Conservation (phyloP, 2,797 vertebrate genomes). For the Danio choprae region DNA sequence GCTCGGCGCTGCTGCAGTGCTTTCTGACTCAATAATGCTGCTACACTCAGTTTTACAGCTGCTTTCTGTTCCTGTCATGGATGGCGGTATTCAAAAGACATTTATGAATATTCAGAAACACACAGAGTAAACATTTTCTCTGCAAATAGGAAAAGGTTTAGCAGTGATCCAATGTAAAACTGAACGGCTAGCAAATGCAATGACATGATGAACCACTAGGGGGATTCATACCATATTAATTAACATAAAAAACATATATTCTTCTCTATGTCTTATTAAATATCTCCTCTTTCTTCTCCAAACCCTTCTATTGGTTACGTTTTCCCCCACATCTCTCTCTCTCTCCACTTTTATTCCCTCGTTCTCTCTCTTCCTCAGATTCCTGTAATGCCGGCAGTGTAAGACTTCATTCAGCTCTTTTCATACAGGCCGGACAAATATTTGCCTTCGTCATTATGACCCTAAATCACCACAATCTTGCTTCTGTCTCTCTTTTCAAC, state of each 20-base stretch:
- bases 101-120: conserved; percentile 40
- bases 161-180: not conserved
- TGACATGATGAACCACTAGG: conserved; percentile 11
- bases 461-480: conserved; percentile 65
- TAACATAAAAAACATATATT: conserved; percentile 1
- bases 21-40: not conserved
- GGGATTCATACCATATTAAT: conserved; percentile 25
- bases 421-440: conserved; percentile 79
- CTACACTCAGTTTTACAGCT: conserved; percentile 2
- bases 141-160: conserved; percentile 28
- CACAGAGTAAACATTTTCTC: conserved; percentile 32
- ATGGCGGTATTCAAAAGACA: conserved; percentile 4
- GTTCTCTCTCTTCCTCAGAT: conserved; percentile 74
- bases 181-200: not conserved
- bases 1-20: not conserved
- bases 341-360: conserved; percentile 59
- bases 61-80: conserved; percentile 14
- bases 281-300: not conserved
- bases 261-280: not conserved
- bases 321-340: not conserved
- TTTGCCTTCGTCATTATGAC: conserved; percentile 81
- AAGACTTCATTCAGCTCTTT: conserved; percentile 79
- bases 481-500: conserved; percentile 24
- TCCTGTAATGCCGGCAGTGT: conserved; percentile 76
- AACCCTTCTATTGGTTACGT: not conserved